These are phyloP conservation scores for Ornithoptera alexandrae DNA, from an alignment of 2,888 invertebrate genomes.

Conservation along the genomic window DNA sequence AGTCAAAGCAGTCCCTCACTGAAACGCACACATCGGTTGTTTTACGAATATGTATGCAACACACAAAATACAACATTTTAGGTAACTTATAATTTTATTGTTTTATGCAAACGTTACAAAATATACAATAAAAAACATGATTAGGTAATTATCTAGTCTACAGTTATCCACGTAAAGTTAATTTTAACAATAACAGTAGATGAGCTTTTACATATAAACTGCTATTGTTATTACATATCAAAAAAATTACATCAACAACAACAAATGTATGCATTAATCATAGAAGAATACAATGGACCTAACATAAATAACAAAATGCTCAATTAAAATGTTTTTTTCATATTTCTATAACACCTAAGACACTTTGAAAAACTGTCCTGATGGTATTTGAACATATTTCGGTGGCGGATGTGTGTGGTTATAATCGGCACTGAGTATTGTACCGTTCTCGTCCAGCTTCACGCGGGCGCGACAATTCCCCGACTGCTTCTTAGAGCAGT, in stretches of 20 bases:
- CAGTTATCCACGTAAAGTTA: too few species aligned
- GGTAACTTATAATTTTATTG: background rate
- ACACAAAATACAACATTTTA: background rate
- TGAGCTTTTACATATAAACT: too few species aligned
- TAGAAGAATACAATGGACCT: too few species aligned
- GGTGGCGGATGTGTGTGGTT: constrained; percentile 31
- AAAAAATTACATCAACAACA: too few species aligned
- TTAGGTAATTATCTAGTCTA: too few species aligned
- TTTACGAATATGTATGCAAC: background rate
- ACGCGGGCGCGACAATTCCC: constrained; percentile 40
- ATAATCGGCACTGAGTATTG: constrained; percentile 33
- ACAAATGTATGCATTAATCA: too few species aligned
- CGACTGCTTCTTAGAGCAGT: constrained; percentile 44
- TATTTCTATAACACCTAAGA: constrained; percentile 23
- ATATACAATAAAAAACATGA: too few species aligned
- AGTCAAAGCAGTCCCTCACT: constrained; percentile 20
- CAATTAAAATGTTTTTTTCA: background rate
- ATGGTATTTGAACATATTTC: constrained; percentile 27
- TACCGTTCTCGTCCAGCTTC: constrained; percentile 35
- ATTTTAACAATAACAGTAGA: too few species aligned
- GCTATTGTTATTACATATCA: too few species aligned
- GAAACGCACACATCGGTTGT: constrained; percentile 3
- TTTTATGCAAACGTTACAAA: background rate
- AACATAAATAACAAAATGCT: too few species aligned
- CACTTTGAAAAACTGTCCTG: constrained; percentile 32